These are phyloP conservation scores for Drosophila prolongata DNA, from an alignment of 2,888 invertebrate genomes.

Conservation along the genomic window DNA sequence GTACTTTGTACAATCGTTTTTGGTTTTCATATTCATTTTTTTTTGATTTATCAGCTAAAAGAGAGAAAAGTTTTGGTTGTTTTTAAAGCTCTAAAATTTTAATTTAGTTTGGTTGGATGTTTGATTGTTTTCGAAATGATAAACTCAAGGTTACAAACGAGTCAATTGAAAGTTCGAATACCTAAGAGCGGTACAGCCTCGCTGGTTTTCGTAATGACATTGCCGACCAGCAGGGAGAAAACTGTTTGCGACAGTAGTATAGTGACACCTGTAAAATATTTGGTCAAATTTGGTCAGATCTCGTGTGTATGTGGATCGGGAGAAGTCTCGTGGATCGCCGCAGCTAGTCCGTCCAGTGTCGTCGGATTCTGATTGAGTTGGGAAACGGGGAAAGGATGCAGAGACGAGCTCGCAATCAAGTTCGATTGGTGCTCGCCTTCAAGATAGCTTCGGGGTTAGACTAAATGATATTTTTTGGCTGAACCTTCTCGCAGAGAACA, in stretches of 20 bases:
- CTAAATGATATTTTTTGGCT: conserved; percentile 82
- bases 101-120: conserved; percentile 42
- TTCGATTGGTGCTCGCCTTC: not conserved
- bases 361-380: conserved; percentile 3
- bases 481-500: conserved; percentile 70
- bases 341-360: conserved; percentile 22
- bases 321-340: not conserved
- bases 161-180: conserved; percentile 82
- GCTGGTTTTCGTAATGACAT: conserved; percentile 99
- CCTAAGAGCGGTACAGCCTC: conserved; percentile 99
- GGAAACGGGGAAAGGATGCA: conserved; percentile 1
- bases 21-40: conserved; percentile 39
- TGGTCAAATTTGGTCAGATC: conserved; percentile 73
- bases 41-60: conserved; percentile 69
- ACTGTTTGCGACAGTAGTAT: conserved; percentile 99
- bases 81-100: conserved; percentile 51
- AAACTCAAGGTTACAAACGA: conserved; percentile 53
- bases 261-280: conserved; percentile 96
- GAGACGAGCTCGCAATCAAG: not conserved
- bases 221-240: conserved; percentile 99
- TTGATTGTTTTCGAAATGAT: conserved; percentile 42
- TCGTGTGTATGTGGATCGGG: conserved; percentile 20
- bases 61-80: conserved; percentile 61
- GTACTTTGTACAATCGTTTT: conserved; percentile 54
- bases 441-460: conserved; percentile 32